A percentile compares a stretch with the other conserved stretches of the same genome.
Evolutionary conservation across 1,140 invertebrate genomes (phyloP).

Genomic region (Heliconius nattereri): DNA sequence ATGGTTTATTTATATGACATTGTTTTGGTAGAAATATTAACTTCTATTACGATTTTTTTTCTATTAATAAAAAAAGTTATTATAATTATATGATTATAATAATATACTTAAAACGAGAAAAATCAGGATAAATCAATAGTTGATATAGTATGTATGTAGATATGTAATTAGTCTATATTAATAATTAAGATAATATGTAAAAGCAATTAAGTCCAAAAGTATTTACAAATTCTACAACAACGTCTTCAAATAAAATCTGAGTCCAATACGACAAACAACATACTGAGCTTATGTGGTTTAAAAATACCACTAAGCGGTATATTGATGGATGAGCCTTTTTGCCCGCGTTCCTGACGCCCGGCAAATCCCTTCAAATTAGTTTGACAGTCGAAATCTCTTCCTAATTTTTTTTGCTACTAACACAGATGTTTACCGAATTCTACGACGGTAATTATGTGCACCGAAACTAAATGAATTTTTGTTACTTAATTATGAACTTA

Average conservation of each 20-base stretch:
- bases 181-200: not conserved
- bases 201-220: not conserved
- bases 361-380: constrained; percentile 73
- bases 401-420: constrained; percentile 64
- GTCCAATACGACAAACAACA: not conserved
- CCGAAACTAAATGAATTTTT: constrained; percentile 53
- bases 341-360: constrained; percentile 57
- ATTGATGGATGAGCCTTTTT: constrained; percentile 76
- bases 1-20: not conserved
- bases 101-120: too few species aligned
- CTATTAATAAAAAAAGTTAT: too few species aligned
- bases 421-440: constrained; percentile 70
- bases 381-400: constrained; percentile 72
- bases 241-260: not conserved
- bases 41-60: too few species aligned
- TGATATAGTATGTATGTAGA: too few species aligned
- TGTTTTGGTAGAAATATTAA: not conserved
- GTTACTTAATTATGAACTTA: constrained; percentile 25
- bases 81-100: too few species aligned
- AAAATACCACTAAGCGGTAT: constrained; percentile 49
- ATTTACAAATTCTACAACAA: not conserved
- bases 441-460: constrained; percentile 66
- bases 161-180: too few species aligned
- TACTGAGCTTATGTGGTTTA: constrained; percentile 31
- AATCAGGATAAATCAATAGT: too few species aligned